A percentile compares a stretch with the other conserved stretches of the same genome.
Conservation (phyloP, 2,888 invertebrate genomes). For the Ophion slaviceki region DNA sequence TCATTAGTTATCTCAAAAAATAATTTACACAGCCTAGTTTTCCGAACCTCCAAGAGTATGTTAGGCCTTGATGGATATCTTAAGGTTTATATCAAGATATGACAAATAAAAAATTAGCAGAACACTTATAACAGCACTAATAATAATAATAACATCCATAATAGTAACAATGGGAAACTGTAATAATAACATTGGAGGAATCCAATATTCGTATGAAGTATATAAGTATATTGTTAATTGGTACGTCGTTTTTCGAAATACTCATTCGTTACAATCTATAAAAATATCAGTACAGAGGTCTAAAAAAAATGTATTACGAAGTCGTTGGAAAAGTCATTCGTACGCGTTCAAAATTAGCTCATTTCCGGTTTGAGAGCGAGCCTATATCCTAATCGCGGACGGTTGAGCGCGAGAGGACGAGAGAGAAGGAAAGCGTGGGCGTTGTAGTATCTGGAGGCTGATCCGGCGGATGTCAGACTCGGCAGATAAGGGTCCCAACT, state of each 20-base stretch:
- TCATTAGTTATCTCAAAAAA: no score
- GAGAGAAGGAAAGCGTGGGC: conserved; percentile 82
- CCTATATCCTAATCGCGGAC: conserved; percentile 63
- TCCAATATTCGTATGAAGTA: background rate
- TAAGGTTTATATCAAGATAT: background rate
- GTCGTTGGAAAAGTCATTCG: conserved; percentile 40
- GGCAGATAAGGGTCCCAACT: conserved; percentile 79
- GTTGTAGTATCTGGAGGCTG: conserved; percentile 81
- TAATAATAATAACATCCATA: background rate
- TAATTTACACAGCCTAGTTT: no score
- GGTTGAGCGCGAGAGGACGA: conserved; percentile 65
- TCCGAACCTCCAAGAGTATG: no score
- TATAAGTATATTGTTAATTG: background rate
- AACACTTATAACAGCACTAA: no score
- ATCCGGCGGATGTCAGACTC: conserved; percentile 83
- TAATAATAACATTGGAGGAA: no score
- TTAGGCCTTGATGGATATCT: no score
- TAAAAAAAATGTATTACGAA: conserved; percentile 10
- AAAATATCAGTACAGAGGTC: background rate
- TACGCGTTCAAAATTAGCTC: conserved; percentile 53
- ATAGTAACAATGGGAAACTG: background rate
- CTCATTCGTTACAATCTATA: background rate
- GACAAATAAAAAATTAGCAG: no score
- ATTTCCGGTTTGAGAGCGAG: conserved; percentile 61
- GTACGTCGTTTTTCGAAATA: background rate